A percentile compares a stretch with the other conserved stretches of the same genome.
These are phyloP conservation scores for Stichopus horrens DNA, from an alignment of 53 echinoderm and acorn worm genomes.

Conservation along the genomic window DNA sequence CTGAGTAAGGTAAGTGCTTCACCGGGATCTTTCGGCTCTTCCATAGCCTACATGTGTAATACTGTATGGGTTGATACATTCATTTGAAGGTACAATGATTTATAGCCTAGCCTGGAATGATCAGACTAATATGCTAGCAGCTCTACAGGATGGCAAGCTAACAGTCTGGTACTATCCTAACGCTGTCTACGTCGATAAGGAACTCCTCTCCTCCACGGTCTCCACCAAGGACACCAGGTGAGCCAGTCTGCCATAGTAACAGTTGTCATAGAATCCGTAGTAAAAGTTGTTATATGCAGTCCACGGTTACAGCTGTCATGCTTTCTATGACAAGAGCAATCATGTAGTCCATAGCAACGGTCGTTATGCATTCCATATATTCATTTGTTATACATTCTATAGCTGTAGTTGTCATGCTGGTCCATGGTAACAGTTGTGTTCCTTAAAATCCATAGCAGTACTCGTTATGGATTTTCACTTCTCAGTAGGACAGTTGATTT, in stretches of 20 bases:
- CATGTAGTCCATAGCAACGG: no score
- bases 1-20: slow-evolving; percentile 46
- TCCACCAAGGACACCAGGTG: slow-evolving; percentile 91
- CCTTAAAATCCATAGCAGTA: no score
- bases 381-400: no score
- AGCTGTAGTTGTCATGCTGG: no score
- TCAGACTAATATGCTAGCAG: slow-evolving; percentile 85
- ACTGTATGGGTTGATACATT: slow-evolving; percentile 57
- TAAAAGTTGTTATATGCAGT: no score
- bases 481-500: no score
- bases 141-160: slow-evolving; percentile 87
- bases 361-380: no score
- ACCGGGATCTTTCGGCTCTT: background rate
- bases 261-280: background rate
- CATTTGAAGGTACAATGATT: slow-evolving; percentile 85
- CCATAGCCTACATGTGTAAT: slow-evolving; percentile 85
- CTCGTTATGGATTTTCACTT: no score
- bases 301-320: no score
- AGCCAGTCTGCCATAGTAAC: background rate
- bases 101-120: slow-evolving; percentile 94
- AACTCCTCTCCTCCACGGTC: slow-evolving; percentile 72
- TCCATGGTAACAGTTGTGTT: no score
- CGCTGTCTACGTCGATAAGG: slow-evolving; percentile 93
- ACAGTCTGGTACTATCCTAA: slow-evolving; percentile 95
- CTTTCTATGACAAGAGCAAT: no score